Percentiles rank a stretch among this genome's conserved stretches.
Conservation (phyloP, 2,113 vertebrate genomes). For the Euleptes europaea region DNA sequence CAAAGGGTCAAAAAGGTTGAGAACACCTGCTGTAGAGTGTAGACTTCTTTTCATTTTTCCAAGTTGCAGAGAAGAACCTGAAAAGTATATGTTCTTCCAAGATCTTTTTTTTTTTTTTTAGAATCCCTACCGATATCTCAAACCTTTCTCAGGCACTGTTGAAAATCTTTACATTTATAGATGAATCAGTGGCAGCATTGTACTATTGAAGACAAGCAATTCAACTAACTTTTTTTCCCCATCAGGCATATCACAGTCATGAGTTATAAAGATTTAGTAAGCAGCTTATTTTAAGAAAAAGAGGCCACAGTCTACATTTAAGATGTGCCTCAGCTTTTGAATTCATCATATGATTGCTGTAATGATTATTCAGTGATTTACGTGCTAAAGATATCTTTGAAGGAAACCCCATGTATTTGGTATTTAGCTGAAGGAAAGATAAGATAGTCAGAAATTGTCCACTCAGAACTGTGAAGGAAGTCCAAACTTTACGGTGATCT, state of each 20-base stretch:
- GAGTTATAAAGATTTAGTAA: background rate
- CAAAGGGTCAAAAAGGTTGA: too few species aligned
- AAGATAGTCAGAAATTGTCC: background rate
- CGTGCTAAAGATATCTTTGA: slow-evolving; percentile 7
- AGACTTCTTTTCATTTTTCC: too few species aligned
- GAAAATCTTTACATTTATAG: too few species aligned
- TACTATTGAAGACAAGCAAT: slow-evolving; percentile 32
- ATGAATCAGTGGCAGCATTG: background rate
- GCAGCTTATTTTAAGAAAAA: background rate
- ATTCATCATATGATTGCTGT: background rate
- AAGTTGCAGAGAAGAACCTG: too few species aligned
- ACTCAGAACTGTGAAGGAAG: slow-evolving; percentile 21
- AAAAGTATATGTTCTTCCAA: too few species aligned
- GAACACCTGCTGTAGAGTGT: too few species aligned
- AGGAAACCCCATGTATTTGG: background rate
- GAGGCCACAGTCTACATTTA: slow-evolving; percentile 18
- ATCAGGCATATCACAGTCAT: slow-evolving; percentile 37
- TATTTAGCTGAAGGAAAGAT: background rate
- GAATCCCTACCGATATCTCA: too few species aligned
- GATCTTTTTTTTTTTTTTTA: too few species aligned
- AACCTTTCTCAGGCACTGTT: too few species aligned
- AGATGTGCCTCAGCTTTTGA: background rate
- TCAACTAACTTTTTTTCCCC: slow-evolving; percentile 37
- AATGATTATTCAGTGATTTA: background rate
- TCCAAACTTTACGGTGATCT: slow-evolving; percentile 23